Percentiles rank a stretch among this genome's conserved stretches.
phyloP scores from a whole-genome alignment of 1,140 invertebrate genomes.

The Helicoverpa armigera region DNA sequence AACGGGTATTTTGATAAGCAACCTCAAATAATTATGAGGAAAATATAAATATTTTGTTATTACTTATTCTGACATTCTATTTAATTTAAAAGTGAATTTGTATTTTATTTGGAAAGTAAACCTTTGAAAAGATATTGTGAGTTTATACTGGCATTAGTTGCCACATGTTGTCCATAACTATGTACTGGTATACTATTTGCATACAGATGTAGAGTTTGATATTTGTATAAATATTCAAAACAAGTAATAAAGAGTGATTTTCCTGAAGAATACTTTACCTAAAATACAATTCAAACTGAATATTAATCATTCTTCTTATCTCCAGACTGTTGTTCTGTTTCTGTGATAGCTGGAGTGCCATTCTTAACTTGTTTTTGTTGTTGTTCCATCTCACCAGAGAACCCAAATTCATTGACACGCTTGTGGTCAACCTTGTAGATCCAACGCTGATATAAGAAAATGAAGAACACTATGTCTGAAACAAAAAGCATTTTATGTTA shows the following conservation, averaged over 20 bases:
- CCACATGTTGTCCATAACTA: neutral
- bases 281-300: conserved; percentile 30
- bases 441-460: conserved; percentile 99
- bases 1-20: neutral
- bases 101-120: too few species aligned
- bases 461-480: conserved; percentile 98
- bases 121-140: too few species aligned
- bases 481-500: conserved; percentile 60
- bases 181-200: neutral
- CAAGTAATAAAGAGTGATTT: conserved; percentile 1
- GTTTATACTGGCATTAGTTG: too few species aligned
- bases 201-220: neutral
- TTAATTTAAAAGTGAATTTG: too few species aligned
- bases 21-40: conserved; percentile 4
- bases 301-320: conserved; percentile 85
- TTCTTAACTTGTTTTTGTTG: conserved; percentile 77
- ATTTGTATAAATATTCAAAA: conserved; percentile 1
- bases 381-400: conserved; percentile 91
- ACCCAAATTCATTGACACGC: conserved; percentile 99
- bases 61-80: neutral
- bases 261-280: conserved; percentile 28
- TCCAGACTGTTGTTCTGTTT: conserved; percentile 63
- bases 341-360: conserved; percentile 74
- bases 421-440: conserved; percentile 98
- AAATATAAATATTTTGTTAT: conserved; percentile 1